Base-by-base conservation (phyloP, 2,113 vertebrate species). In the Notothenia rossii region DNA sequence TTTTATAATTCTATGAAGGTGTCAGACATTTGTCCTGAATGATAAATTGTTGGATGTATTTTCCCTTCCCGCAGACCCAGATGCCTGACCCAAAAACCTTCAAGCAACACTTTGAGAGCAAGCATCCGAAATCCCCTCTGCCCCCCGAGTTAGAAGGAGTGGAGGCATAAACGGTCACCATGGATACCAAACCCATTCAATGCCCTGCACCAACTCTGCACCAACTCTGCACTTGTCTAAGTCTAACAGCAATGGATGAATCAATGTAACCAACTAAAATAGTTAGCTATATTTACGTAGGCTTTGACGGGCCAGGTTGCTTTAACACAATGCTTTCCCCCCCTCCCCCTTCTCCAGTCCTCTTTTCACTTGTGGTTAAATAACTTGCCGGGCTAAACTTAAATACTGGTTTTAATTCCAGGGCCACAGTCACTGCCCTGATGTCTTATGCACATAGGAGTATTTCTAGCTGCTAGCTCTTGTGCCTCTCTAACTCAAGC, bases 81-180 rank as follows among this genome's bases (percentile, higher is more conserved):
- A 95, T 96, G 95, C 95, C 95, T 0, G 95, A 96, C 66, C 95
- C 95, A 5, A 96, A 96, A 91, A 96, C 95, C 22, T 95, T 95
- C 88, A 95, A 95, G 92, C 95, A 96, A 67, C 95, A 96, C 86
- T 96, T 96, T 54, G 94, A 96, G 89, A 95, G 94, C 92, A 95
- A 95, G 76, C 95, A 96, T 69, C 95, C 95, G 1, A 96, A 96
- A 80, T 93, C 90, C 58, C 93, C 95, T 18, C 65, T 95, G 82
- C 95, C 95, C 29, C 90, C 94, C 0, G 95, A 95, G 79, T 77
- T 95, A n/a, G 94, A 87, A 49, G 94, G 92, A 68, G 95, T 95
- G 36, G 94, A 95, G 83, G 95, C 94, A 14, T 94, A 86, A 90
- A 65, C 1, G 7, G 5, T 61, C 22, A 11, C 51, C 40, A 18